Evolutionary conservation across 2,888 invertebrate species (phyloP).

Genomic region (Noctua janthina): DNA sequence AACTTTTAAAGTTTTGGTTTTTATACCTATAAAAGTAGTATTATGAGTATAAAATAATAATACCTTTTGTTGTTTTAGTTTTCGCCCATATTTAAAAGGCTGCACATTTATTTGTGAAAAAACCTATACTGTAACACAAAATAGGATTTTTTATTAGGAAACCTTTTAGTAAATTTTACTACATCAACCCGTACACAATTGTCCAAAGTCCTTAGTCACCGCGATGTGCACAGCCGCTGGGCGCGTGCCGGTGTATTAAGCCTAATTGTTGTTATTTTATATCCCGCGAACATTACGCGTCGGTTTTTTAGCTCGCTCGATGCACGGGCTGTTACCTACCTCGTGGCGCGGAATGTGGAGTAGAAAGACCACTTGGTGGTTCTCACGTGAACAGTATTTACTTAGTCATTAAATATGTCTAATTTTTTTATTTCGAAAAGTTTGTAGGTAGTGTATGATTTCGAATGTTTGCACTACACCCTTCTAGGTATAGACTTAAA

Average conservation of each 20-base stretch:
- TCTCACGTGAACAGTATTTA: neutral
- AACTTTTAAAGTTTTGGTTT: neutral
- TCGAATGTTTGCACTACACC: neutral
- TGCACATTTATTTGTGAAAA: neutral
- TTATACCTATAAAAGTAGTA: neutral
- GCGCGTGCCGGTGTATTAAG: slow-evolving; percentile 66
- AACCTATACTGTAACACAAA: neutral
- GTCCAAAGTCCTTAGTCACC: slow-evolving; percentile 43
- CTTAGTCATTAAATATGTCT: neutral
- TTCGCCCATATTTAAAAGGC: neutral
- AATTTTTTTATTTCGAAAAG: neutral
- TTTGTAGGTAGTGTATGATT: neutral
- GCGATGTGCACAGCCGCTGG: slow-evolving; percentile 1
- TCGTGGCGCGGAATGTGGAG: neutral
- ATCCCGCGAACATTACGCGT: slow-evolving; percentile 68
- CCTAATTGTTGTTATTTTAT: slow-evolving; percentile 77
- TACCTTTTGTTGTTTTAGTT: neutral
- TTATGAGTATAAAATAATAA: neutral
- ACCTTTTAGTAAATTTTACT: neutral
- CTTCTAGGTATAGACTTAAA: no score
- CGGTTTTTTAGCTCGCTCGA: slow-evolving; percentile 68
- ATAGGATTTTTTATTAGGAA: neutral
- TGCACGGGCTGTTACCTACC: slow-evolving; percentile 45
- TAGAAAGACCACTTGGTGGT: neutral
- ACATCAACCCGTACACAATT: neutral